Evolutionary conservation across 2,113 vertebrate genomes (phyloP).

Genomic region (Amphilophus citrinellus): DNA sequence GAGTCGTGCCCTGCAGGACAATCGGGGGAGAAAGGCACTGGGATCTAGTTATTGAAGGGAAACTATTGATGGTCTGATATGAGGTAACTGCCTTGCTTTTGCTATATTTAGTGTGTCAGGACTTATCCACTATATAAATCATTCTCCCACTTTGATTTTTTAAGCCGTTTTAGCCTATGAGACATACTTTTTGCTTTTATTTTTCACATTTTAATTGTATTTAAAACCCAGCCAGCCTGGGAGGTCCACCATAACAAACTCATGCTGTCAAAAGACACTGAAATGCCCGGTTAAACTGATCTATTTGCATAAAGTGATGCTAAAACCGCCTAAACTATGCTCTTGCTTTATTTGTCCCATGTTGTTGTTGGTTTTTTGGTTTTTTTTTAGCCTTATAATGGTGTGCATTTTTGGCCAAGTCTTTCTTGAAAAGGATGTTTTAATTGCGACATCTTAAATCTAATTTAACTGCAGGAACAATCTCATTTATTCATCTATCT

Average conservation of each 20-base stretch:
- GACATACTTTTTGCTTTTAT: background rate
- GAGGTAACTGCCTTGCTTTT: background rate
- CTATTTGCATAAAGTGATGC: background rate
- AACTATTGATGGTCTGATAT: conserved; percentile 8
- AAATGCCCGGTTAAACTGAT: background rate
- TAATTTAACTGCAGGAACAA: background rate
- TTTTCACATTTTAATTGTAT: background rate
- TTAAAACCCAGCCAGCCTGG: background rate
- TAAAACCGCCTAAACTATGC: background rate
- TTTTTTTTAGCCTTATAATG: background rate
- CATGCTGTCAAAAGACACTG: background rate
- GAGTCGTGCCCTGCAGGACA: conserved; percentile 21
- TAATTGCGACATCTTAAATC: background rate
- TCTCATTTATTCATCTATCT: conserved; percentile 33
- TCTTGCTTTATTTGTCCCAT: background rate
- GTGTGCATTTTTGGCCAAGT: background rate
- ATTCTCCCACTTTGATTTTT: background rate
- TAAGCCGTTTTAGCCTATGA: background rate
- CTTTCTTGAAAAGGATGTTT: background rate
- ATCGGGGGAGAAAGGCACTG: background rate
- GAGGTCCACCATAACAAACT: background rate
- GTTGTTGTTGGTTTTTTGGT: rapidly evolving
- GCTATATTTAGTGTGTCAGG: conserved; percentile 6
- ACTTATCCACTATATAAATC: background rate
- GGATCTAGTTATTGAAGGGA: background rate